Conservation (phyloP, 2,888 invertebrate species). For the Sminthurinus aureus region DNA sequence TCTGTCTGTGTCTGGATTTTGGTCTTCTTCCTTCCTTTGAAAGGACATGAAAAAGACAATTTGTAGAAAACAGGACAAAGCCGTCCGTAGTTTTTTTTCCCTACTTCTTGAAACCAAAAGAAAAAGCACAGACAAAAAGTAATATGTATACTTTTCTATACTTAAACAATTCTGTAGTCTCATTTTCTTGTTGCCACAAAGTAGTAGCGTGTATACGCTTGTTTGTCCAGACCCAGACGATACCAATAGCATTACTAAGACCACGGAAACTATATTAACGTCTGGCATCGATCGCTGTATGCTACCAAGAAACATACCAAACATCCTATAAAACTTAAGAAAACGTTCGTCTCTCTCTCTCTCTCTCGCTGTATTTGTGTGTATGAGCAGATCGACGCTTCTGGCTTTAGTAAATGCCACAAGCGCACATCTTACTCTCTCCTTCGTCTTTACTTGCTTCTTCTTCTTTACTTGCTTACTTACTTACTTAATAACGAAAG, state of each 20-base stretch:
- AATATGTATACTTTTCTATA: not conserved
- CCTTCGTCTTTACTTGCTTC: not conserved
- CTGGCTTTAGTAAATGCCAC: slow-evolving; percentile 29
- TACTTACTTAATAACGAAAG: too few relatives aligned
- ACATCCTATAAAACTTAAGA: slow-evolving; percentile 26
- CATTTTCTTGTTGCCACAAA: not conserved
- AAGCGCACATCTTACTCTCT: slow-evolving; percentile 20
- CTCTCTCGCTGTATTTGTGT: not conserved
- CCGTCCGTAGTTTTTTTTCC: slow-evolving; percentile 5
- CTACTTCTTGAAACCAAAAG: not conserved
- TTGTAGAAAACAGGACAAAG: slow-evolving; percentile 1
- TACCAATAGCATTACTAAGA: not conserved
- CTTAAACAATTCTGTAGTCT: not conserved
- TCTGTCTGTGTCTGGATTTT: not conserved
- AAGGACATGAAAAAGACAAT: not conserved
- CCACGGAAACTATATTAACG: slow-evolving; percentile 27
- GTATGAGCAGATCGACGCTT: slow-evolving; percentile 20
- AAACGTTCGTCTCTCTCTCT: not conserved
- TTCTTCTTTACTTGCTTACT: not conserved
- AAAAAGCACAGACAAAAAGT: not conserved
- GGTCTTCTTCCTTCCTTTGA: not conserved
- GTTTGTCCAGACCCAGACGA: not conserved
- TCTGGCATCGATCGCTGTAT: slow-evolving; percentile 28
- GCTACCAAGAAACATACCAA: not conserved
- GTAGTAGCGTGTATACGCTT: not conserved